Evolutionary conservation across 2,888 invertebrate species (phyloP).

Genomic region (Drosophila buzzatii): DNA sequence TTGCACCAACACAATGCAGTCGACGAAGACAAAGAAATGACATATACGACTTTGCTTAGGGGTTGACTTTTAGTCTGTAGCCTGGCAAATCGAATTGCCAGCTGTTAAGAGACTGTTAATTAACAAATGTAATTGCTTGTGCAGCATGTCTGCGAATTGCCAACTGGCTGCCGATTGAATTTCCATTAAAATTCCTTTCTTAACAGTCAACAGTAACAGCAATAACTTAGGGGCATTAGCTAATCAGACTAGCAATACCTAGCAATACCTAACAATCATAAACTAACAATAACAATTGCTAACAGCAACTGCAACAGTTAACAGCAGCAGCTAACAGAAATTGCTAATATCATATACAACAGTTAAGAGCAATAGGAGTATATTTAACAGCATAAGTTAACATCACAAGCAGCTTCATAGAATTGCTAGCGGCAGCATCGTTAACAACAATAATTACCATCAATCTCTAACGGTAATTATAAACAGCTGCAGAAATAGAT

Average conservation of each 20-base stretch:
- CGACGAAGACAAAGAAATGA: not conserved
- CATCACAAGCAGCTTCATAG: not conserved
- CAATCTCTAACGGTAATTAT: not conserved
- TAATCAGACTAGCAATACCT: not conserved
- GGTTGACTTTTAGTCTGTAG: not conserved
- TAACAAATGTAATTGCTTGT: constrained; percentile 1
- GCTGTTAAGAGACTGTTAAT: not conserved
- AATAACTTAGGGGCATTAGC: not conserved
- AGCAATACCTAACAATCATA: not conserved
- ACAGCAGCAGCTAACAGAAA: not conserved
- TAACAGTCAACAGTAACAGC: not conserved
- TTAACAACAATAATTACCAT: not conserved
- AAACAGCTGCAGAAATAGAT: not conserved
- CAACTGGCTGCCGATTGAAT: not conserved
- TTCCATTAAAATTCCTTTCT: not conserved
- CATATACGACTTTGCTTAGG: too few species aligned
- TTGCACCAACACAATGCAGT: too few species aligned
- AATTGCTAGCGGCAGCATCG: not conserved
- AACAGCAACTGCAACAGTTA: not conserved
- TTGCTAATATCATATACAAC: not conserved
- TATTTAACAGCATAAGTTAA: not conserved
- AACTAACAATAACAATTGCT: not conserved
- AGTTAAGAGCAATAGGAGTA: not conserved
- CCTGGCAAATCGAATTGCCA: not conserved
- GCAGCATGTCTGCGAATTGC: not conserved